Evolutionary conservation across 2,888 invertebrate species (phyloP).

Genomic region (Schizotus pectinicornis): DNA sequence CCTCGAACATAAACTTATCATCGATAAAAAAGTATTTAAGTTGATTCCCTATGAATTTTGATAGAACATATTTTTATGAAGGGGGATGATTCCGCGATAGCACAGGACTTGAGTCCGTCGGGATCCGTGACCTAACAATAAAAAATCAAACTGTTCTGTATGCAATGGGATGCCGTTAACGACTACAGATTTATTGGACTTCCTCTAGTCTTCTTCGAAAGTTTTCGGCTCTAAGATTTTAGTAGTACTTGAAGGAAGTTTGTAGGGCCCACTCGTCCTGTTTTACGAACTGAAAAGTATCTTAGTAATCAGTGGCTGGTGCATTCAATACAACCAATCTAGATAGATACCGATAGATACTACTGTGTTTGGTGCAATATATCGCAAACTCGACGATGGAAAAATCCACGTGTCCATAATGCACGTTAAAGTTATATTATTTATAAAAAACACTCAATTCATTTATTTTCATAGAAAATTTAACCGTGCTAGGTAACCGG

Average conservation of each 20-base stretch:
- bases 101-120: slow-evolving; percentile 17
- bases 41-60: slow-evolving; percentile 35
- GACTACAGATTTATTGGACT: slow-evolving; percentile 51
- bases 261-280: slow-evolving; percentile 35
- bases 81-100: slow-evolving; percentile 24
- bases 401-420: too few relatives aligned
- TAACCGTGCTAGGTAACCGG: too few relatives aligned
- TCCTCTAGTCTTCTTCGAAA: slow-evolving; percentile 34
- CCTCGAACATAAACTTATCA: slow-evolving; percentile 19
- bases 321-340: slow-evolving; percentile 16
- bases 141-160: slow-evolving; percentile 49
- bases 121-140: slow-evolving; percentile 40
- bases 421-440: too few relatives aligned
- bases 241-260: slow-evolving; percentile 36
- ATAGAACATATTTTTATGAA: slow-evolving; percentile 33
- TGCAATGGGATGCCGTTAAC: slow-evolving; percentile 49
- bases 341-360: too few relatives aligned
- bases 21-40: slow-evolving; percentile 32
- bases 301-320: slow-evolving; percentile 24
- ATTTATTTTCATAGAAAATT: too few relatives aligned
- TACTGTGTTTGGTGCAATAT: too few relatives aligned
- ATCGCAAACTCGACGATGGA: too few relatives aligned
- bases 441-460: too few relatives aligned
- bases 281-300: slow-evolving; percentile 40
- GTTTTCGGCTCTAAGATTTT: slow-evolving; percentile 38